phyloP scores from a whole-genome alignment of 2,797 vertebrate species.

The Gallirallus australis region DNA sequence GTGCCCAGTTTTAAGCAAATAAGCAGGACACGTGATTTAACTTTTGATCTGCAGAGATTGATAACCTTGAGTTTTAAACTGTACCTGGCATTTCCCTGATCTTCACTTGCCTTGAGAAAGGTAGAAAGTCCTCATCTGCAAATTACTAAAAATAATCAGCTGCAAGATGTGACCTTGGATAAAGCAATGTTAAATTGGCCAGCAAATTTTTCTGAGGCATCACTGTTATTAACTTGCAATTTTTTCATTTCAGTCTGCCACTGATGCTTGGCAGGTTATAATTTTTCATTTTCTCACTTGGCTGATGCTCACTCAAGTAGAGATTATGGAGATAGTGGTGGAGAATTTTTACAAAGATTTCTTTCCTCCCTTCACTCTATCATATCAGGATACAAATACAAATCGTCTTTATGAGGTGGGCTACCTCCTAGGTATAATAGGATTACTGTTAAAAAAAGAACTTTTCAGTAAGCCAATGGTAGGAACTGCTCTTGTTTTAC shows the following conservation, averaged over 20 bases:
- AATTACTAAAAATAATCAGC: constrained; percentile 83
- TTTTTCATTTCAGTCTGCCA: constrained; percentile 89
- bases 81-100: constrained; percentile 59
- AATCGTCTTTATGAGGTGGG: neutral
- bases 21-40: constrained; percentile 17
- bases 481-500: neutral
- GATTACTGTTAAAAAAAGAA: neutral
- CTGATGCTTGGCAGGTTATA: constrained; percentile 89
- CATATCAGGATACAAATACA: constrained; percentile 45
- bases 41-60: constrained; percentile 35
- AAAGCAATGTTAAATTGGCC: constrained; percentile 86
- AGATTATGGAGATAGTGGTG: constrained; percentile 86
- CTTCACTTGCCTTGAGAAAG: constrained; percentile 65
- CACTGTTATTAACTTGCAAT: constrained; percentile 87
- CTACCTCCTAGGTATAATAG: neutral
- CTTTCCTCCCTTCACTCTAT: constrained; percentile 67
- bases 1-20: constrained; percentile 55
- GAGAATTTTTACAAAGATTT: constrained; percentile 82
- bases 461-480: neutral
- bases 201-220: constrained; percentile 81
- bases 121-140: constrained; percentile 69
- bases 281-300: constrained; percentile 89
- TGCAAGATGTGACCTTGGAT: constrained; percentile 86
- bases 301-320: constrained; percentile 85
- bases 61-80: constrained; percentile 73